Conservation (phyloP, 2,113 vertebrate species). For the Leptocoma aspasia region DNA sequence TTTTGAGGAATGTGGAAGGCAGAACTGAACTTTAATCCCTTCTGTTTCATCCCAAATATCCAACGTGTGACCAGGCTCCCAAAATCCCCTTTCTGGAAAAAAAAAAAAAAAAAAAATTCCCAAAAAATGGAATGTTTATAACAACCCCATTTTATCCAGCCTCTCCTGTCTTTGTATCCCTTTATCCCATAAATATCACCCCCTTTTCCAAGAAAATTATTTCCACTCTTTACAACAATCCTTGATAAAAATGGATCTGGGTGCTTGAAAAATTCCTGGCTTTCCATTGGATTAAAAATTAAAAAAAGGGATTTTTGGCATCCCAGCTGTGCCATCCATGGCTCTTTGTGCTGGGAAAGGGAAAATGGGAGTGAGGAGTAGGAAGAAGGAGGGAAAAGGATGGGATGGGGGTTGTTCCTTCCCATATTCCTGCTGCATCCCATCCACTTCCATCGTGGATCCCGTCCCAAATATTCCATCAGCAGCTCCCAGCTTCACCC, state of each 20-base stretch:
- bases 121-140: background rate
- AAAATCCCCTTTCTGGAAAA: no score
- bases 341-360: background rate
- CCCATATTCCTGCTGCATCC: background rate
- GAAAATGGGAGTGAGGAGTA: background rate
- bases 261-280: background rate
- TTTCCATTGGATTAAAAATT: background rate
- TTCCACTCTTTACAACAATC: background rate
- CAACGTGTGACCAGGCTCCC: no score
- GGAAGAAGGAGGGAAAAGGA: background rate
- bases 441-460: background rate
- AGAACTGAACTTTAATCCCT: no score
- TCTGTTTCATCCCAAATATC: no score
- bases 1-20: no score
- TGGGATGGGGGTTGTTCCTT: no score
- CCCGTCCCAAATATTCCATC: background rate
- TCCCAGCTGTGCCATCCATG: background rate
- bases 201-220: background rate
- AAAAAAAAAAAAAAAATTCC: no score
- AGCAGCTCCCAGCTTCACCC: background rate
- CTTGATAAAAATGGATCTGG: background rate
- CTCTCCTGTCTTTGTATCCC: background rate
- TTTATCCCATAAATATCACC: background rate
- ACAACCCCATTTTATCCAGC: background rate
- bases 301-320: no score